Base-by-base conservation (phyloP, 1,140 invertebrate species). In the Drosophila sturtevanti region DNA sequence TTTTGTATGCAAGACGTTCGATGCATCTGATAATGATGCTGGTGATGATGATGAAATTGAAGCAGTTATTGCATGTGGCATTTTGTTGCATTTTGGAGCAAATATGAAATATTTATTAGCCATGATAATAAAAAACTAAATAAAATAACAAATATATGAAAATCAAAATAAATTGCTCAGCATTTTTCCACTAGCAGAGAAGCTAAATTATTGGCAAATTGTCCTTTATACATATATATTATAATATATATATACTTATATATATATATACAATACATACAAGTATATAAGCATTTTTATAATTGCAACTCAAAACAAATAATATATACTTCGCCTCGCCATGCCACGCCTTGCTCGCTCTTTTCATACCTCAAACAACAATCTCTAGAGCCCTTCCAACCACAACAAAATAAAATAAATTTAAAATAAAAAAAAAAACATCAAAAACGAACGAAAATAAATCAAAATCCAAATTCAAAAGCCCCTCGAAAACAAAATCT, bases 311-410 rank as follows among this genome's bases (percentile, higher is more conserved):
- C 41, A 48, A 48, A 44, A 44, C 68, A 74, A 84, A 65, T 62
- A 81, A 64, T 48, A 75, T 69, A 66, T 73, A 72, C 63, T 77
- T 87, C 71, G 82, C 62, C 65, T 72, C 59, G 44, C 31, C 41
- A 51, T 63, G 68, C 73, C 77, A 87, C 68, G 82, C 82, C 82
- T 87, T 87, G 82, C 82, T 86, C 84, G 79, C 75, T 77, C 71
- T 72, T 70, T 86, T 72, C 75, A 70, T 75, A 69, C 59, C 68
- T 68, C 44, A 72, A 77, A 74, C 60, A 77, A 66, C 56, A 65
- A 60, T 48, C 41, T 48, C 41, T 48, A 48, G 41, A 48, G 41
- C 41, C 41, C 41, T 48, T 48, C 41, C 41, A 48, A 48, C 7
- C 14, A 22, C 61, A 35, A 62, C 34, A 44, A 27, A 48, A 67